Percentiles rank a stretch among this genome's conserved stretches.
Conservation (phyloP, 2,888 invertebrate genomes). For the Ptilodon capucinus region DNA sequence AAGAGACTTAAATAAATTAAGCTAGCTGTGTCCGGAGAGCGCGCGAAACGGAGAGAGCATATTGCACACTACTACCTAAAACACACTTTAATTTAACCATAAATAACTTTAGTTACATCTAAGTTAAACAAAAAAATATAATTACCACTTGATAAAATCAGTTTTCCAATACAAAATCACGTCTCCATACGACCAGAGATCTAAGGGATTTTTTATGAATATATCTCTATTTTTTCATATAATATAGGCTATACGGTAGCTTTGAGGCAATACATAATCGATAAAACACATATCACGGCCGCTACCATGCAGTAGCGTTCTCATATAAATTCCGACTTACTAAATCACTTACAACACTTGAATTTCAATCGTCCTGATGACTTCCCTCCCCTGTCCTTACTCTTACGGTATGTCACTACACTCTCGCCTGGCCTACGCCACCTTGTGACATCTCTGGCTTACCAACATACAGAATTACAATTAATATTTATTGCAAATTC, state of each 20-base stretch:
- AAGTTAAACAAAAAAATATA: constrained; percentile 18
- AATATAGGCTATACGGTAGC: background rate
- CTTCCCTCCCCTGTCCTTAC: background rate
- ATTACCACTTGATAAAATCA: constrained; percentile 4
- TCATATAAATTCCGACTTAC: background rate
- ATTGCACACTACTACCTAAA: background rate
- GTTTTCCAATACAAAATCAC: background rate
- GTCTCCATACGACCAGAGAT: background rate
- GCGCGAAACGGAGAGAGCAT: constrained; percentile 11
- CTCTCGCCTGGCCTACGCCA: background rate
- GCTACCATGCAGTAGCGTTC: background rate
- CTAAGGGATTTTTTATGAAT: background rate
- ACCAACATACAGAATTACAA: background rate
- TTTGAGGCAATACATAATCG: constrained; percentile 11
- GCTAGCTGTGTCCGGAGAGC: constrained; percentile 30
- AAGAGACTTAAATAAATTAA: constrained; percentile 46
- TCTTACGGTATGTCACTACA: background rate
- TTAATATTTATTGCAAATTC: background rate
- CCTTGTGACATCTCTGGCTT: background rate
- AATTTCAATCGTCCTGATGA: background rate
- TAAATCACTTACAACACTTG: background rate
- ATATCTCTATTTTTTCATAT: background rate
- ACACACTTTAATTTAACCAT: background rate
- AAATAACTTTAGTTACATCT: constrained; percentile 10
- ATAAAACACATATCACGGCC: constrained; percentile 17